These are phyloP conservation scores for Psilopsiagon aurifrons DNA, from an alignment of 2,113 vertebrate species.

Conservation along the genomic window DNA sequence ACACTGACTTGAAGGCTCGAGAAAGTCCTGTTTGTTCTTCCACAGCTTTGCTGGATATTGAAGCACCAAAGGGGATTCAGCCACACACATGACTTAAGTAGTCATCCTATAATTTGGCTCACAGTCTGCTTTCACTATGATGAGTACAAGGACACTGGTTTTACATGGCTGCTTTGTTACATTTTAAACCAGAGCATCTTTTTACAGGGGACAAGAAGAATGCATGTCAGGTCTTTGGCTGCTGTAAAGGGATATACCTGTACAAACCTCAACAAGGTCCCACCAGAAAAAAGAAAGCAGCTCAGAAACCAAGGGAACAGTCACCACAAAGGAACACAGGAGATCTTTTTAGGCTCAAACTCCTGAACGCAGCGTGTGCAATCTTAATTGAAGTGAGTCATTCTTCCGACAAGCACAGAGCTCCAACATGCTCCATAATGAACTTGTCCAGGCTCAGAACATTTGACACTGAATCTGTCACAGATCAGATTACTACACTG, in stretches of 20 bases:
- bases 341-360: not conserved
- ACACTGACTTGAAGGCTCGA: not conserved
- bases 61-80: not conserved
- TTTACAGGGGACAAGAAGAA: not conserved
- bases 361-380: not conserved
- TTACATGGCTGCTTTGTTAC: not conserved
- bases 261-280: not conserved
- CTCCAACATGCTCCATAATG: not conserved
- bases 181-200: not conserved
- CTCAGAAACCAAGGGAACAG: not conserved
- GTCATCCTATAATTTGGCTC: not conserved
- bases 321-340: not conserved
- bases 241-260: not conserved
- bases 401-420: not conserved
- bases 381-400: constrained; percentile 9
- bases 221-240: not conserved
- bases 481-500: constrained; percentile 41
- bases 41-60: not conserved
- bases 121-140: not conserved
- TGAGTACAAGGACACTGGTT: not conserved
- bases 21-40: not conserved
- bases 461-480: constrained; percentile 51
- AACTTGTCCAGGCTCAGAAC: constrained; percentile 58
- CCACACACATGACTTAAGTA: not conserved
- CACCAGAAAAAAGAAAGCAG: not conserved